Percentiles rank a stretch among this genome's conserved stretches.
Evolutionary conservation across 2,888 invertebrate species (phyloP).

Genomic region (Priocnemis perturbator): DNA sequence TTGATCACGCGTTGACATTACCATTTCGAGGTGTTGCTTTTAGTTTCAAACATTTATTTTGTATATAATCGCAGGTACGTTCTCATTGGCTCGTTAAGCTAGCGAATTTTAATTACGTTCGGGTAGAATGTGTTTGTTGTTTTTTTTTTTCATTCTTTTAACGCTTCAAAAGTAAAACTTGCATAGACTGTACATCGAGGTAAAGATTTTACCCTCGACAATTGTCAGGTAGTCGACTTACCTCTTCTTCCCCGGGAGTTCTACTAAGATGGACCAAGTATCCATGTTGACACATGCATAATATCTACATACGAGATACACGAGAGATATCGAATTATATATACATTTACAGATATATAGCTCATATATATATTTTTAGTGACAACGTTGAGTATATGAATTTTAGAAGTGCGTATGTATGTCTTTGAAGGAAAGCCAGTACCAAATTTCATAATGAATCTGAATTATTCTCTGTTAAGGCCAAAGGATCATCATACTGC

Average conservation of each 20-base stretch:
- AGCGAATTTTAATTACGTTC: too few species aligned
- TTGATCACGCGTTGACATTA: too few species aligned
- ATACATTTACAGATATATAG: conserved; percentile 18
- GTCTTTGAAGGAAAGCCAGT: conserved; percentile 29
- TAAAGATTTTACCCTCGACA: not conserved
- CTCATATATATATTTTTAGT: conserved; percentile 45
- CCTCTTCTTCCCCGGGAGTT: not conserved
- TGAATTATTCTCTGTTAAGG: too few species aligned
- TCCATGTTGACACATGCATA: conserved; percentile 7
- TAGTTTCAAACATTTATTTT: too few species aligned
- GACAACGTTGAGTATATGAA: conserved; percentile 16
- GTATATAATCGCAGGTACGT: too few species aligned
- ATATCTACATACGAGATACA: conserved; percentile 1
- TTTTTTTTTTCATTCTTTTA: not conserved
- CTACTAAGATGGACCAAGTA: not conserved
- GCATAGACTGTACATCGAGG: not conserved
- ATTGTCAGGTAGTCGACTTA: not conserved
- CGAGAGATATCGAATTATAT: conserved; percentile 14
- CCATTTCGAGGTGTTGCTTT: too few species aligned
- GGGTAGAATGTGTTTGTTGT: too few species aligned
- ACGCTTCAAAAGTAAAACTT: not conserved
- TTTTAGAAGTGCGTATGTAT: conserved; percentile 20
- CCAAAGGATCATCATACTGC: conserved; percentile 31
- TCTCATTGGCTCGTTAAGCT: too few species aligned
- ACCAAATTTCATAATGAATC: conserved; percentile 29